Conservation (phyloP, 2,113 vertebrate species). For the Morone chrysops region DNA sequence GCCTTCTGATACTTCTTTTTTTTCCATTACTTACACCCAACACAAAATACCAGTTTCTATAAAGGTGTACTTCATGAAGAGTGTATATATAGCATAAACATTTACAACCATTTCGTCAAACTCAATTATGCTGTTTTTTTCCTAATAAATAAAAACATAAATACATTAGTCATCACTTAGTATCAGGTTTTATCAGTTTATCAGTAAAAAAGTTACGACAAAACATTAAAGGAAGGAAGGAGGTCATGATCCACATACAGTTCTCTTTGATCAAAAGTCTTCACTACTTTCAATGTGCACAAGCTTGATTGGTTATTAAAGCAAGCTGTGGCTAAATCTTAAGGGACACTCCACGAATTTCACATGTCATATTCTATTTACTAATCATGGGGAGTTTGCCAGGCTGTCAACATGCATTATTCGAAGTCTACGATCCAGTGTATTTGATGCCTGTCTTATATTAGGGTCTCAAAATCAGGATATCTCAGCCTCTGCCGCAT, state of each 20-base stretch:
- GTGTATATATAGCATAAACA: neutral
- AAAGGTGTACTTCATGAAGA: neutral
- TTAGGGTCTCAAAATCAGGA: neutral
- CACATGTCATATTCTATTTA: conserved; percentile 9
- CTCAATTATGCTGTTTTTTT: neutral
- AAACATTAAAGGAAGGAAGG: neutral
- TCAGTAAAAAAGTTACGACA: neutral
- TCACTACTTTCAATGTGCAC: neutral
- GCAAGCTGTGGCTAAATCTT: conserved; percentile 1
- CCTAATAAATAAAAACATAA: neutral
- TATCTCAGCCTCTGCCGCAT: neutral
- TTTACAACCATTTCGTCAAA: neutral
- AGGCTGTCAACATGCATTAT: neutral
- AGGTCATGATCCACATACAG: neutral
- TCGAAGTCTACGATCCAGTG: neutral
- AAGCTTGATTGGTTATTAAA: conserved; percentile 16
- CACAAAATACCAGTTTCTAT: conserved; percentile 1
- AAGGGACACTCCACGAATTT: conserved; percentile 19
- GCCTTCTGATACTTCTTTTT: neutral
- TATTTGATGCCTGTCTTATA: neutral
- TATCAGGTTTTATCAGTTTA: neutral
- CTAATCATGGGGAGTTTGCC: neutral
- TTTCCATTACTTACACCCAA: neutral
- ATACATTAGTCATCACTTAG: neutral
- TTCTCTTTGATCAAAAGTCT: neutral